These are phyloP conservation scores for Therioaphis trifolii DNA, from an alignment of 2,888 invertebrate genomes.

Conservation along the genomic window DNA sequence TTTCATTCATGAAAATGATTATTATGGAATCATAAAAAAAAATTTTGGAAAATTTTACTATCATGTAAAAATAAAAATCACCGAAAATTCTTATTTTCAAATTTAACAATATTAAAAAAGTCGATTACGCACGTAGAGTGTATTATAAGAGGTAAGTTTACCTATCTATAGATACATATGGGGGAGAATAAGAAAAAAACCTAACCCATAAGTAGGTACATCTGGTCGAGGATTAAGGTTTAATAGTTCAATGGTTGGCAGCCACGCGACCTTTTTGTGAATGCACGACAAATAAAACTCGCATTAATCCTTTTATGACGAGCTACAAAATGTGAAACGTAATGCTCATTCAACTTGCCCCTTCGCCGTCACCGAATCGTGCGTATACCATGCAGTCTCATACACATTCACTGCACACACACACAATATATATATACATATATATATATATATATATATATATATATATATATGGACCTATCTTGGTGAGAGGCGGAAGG, in stretches of 20 bases:
- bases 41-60: too few relatives aligned
- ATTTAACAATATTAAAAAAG: slow-evolving; percentile 21
- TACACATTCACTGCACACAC: background rate
- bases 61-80: too few relatives aligned
- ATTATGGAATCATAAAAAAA: too few relatives aligned
- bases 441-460: too few relatives aligned
- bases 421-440: too few relatives aligned
- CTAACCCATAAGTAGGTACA: slow-evolving; percentile 33
- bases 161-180: background rate
- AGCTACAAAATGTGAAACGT: slow-evolving; percentile 46
- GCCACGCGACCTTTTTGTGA: slow-evolving; percentile 47
- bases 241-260: slow-evolving; percentile 54
- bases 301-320: slow-evolving; percentile 45
- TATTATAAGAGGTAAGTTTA: background rate
- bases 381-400: background rate
- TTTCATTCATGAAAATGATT: too few relatives aligned
- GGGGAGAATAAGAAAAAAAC: slow-evolving; percentile 28
- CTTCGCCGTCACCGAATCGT: slow-evolving; percentile 2
- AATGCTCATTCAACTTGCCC: slow-evolving; percentile 47
- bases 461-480: too few relatives aligned
- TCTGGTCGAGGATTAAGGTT: slow-evolving; percentile 41
- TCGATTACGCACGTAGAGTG: background rate
- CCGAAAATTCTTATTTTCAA: background rate
- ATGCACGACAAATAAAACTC: slow-evolving; percentile 50
- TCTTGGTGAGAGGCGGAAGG: slow-evolving; percentile 16